A percentile compares a stretch with the other conserved stretches of the same genome.
phyloP scores from a whole-genome alignment of 2,888 invertebrate genomes.

The Sphinx pinastri region DNA sequence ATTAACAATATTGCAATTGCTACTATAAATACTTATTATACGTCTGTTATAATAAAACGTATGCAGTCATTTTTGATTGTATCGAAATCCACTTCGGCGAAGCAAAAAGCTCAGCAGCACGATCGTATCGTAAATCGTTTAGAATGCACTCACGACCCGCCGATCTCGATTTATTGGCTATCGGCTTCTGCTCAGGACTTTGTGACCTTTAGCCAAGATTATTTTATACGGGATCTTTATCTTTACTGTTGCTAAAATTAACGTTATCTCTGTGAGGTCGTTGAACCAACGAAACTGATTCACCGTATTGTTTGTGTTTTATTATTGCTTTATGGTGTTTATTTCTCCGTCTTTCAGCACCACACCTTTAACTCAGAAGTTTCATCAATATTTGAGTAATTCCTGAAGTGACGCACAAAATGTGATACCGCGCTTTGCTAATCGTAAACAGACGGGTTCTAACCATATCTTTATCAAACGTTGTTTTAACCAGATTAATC shows the following conservation, averaged over 20 bases:
- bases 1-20: constrained; percentile 1
- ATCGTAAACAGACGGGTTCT: background rate
- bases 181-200: constrained; percentile 21
- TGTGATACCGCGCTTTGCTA: no score
- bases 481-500: background rate
- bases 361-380: background rate
- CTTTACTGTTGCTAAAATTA: constrained; percentile 18
- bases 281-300: constrained; percentile 13
- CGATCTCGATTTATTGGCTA: constrained; percentile 34
- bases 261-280: constrained; percentile 12
- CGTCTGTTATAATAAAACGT: constrained; percentile 2
- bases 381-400: background rate
- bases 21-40: constrained; percentile 1
- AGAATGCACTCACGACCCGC: constrained; percentile 66
- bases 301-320: constrained; percentile 8
- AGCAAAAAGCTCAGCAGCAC: constrained; percentile 59
- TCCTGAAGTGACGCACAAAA: background rate
- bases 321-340: background rate
- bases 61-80: constrained; percentile 44
- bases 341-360: background rate
- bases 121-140: constrained; percentile 70
- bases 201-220: constrained; percentile 22
- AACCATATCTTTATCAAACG: background rate
- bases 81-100: constrained; percentile 60
- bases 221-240: constrained; percentile 18